Percentiles rank a stretch among this genome's conserved stretches.
These are phyloP conservation scores for Amphilophus citrinellus DNA, from an alignment of 2,113 vertebrate species.

Conservation along the genomic window DNA sequence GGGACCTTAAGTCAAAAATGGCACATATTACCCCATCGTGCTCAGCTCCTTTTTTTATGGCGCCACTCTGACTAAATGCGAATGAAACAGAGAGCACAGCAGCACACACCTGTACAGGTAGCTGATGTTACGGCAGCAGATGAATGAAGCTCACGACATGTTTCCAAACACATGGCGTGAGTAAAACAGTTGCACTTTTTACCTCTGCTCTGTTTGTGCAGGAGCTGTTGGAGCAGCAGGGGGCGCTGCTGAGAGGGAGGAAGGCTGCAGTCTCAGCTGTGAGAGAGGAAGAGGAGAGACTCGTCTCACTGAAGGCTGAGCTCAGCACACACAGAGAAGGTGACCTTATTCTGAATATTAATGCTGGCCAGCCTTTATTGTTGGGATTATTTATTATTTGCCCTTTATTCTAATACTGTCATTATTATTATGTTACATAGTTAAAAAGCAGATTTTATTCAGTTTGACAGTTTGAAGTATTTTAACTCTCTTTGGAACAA, in stretches of 20 bases:
- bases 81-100: background rate
- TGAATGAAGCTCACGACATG: background rate
- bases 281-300: conserved; percentile 19
- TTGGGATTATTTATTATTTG: too few species aligned
- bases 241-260: conserved; percentile 16
- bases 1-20: too few species aligned
- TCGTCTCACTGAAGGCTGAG: conserved; percentile 23
- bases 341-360: background rate
- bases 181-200: background rate
- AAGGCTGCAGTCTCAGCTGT: background rate
- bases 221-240: conserved; percentile 48
- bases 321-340: conserved; percentile 37
- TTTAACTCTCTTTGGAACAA: background rate
- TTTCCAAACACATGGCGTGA: background rate
- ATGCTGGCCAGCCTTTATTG: too few species aligned
- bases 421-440: too few species aligned
- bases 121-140: too few species aligned
- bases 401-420: too few species aligned
- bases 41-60: background rate
- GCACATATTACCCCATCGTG: too few species aligned
- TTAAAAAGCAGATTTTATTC: too few species aligned
- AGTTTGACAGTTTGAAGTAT: background rate
- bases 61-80: too few species aligned
- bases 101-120: too few species aligned
- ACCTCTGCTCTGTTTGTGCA: conserved; percentile 12